Evolutionary conservation across 2,113 vertebrate genomes (phyloP).

Genomic region (Sisor rabdophorus): DNA sequence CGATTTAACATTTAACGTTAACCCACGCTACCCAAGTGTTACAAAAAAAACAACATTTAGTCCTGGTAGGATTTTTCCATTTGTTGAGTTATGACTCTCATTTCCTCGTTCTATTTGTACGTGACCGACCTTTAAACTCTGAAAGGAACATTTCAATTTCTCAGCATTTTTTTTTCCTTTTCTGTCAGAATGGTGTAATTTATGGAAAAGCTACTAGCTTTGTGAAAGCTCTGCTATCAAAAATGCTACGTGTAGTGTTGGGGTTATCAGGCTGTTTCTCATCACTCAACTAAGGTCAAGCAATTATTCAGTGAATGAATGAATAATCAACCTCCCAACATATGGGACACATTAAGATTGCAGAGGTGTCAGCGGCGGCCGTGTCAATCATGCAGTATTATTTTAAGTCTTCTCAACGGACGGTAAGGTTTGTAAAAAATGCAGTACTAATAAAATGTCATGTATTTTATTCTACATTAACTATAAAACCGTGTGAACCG

Average conservation of each 20-base stretch:
- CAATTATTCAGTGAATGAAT: slow-evolving; percentile 49
- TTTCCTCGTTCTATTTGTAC: slow-evolving; percentile 35
- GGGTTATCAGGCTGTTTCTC: slow-evolving; percentile 45
- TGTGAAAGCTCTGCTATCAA: slow-evolving; percentile 25
- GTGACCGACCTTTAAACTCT: slow-evolving; percentile 39
- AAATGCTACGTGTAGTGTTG: slow-evolving; percentile 36
- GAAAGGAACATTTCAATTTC: slow-evolving; percentile 55
- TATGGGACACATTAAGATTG: slow-evolving; percentile 46
- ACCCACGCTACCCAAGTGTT: neutral
- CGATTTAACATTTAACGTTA: neutral
- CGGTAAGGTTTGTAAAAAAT: neutral
- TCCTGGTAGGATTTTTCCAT: slow-evolving; percentile 60
- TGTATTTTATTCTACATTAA: neutral
- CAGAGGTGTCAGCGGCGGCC: slow-evolving; percentile 32
- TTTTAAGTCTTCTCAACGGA: slow-evolving; percentile 8
- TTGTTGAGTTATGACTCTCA: slow-evolving; percentile 46
- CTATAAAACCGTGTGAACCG: neutral
- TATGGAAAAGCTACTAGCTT: slow-evolving; percentile 35
- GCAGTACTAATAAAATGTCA: neutral
- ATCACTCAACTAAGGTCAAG: slow-evolving; percentile 46
- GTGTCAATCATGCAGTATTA: slow-evolving; percentile 35
- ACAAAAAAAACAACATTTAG: neutral
- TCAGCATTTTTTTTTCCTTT: slow-evolving; percentile 42
- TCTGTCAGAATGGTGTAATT: slow-evolving; percentile 3
- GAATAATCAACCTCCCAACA: slow-evolving; percentile 48